Conservation (phyloP, 2,888 invertebrate species). For the Netelia inedita region DNA sequence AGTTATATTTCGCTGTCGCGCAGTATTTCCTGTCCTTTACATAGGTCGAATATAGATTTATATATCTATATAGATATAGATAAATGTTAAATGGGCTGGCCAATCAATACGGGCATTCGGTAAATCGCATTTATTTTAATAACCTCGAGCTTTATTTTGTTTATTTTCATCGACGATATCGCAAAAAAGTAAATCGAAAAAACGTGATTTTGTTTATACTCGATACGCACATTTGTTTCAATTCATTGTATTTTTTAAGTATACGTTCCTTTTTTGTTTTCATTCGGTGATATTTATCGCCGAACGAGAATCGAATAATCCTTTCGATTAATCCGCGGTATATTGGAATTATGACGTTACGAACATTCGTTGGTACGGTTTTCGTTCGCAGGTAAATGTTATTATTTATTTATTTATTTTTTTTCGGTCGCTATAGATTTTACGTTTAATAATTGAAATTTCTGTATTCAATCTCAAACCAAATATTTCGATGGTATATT, state of each 20-base stretch:
- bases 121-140: no score
- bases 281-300: not conserved
- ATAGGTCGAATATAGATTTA: not conserved
- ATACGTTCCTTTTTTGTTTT: no score
- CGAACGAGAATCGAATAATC: not conserved
- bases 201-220: no score
- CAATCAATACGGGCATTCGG: no score
- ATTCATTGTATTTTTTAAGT: no score
- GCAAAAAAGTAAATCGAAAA: no score
- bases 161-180: no score
- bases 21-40: slow-evolving; percentile 17
- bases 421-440: not conserved
- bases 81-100: not conserved
- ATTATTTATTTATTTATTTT: not conserved
- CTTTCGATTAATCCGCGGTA: not conserved
- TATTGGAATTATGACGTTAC: not conserved
- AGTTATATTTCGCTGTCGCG: slow-evolving; percentile 32
- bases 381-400: not conserved
- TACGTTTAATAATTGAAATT: not conserved
- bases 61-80: not conserved
- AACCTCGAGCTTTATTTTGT: no score
- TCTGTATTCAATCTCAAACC: not conserved
- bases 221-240: no score
- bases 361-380: not conserved
- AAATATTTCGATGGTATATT: not conserved